Percentiles rank a stretch among this genome's conserved stretches.
phyloP scores from a whole-genome alignment of 2,888 invertebrate species.

The Melangyna quadrimaculata region DNA sequence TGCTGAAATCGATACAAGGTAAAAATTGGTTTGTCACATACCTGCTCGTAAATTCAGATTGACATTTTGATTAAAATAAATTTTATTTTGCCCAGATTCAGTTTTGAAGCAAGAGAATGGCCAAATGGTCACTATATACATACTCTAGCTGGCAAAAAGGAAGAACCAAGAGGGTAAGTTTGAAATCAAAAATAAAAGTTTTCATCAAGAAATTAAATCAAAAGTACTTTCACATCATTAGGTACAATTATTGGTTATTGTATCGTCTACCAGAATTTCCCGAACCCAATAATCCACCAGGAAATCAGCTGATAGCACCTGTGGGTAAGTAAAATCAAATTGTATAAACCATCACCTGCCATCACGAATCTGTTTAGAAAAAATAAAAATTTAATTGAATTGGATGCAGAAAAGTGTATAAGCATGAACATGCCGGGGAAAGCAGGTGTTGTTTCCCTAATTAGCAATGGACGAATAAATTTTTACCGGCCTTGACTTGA shows the following conservation, averaged over 20 bases:
- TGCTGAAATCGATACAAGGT: slow-evolving; percentile 87
- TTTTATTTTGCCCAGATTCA: slow-evolving; percentile 80
- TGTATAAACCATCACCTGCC: background rate
- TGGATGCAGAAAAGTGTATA: background rate
- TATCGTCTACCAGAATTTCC: slow-evolving; percentile 91
- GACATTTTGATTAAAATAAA: background rate
- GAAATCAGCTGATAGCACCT: slow-evolving; percentile 92
- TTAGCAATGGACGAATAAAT: slow-evolving; percentile 59
- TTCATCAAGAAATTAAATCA: background rate
- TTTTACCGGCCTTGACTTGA: slow-evolving; percentile 53
- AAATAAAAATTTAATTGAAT: slow-evolving; percentile 43
- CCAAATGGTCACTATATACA: slow-evolving; percentile 96
- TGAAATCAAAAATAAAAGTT: background rate
- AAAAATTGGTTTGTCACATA: slow-evolving; percentile 72
- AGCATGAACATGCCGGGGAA: background rate
- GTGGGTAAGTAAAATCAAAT: slow-evolving; percentile 86
- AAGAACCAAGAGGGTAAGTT: slow-evolving; percentile 80
- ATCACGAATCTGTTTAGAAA: slow-evolving; percentile 30
- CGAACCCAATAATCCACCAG: slow-evolving; percentile 90
- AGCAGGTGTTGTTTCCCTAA: slow-evolving; percentile 46
- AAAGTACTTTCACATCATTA: slow-evolving; percentile 74
- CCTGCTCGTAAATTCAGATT: background rate
- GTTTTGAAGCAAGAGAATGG: slow-evolving; percentile 93
- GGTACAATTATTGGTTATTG: slow-evolving; percentile 94
- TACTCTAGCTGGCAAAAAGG: slow-evolving; percentile 85